A percentile compares a stretch with the other conserved stretches of the same genome.
Conservation (phyloP, 2,113 vertebrate genomes). For the Aptenodytes forsteri region DNA sequence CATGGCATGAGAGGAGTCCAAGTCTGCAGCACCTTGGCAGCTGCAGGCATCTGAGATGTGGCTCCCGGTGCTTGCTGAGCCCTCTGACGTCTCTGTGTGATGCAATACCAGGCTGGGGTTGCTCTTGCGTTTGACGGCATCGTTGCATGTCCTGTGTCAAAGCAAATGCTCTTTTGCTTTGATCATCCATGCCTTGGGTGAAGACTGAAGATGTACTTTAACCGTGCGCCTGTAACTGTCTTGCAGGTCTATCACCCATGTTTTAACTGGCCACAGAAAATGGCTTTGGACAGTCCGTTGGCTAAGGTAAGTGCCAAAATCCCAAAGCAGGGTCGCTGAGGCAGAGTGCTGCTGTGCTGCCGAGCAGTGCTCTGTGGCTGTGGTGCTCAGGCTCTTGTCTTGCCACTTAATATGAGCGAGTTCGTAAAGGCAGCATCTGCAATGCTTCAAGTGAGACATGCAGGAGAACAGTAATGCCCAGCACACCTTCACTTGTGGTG, state of each 20-base stretch:
- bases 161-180: neutral
- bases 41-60: neutral
- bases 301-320: neutral
- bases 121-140: neutral
- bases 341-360: neutral
- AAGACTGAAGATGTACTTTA: neutral
- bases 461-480: neutral
- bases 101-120: neutral
- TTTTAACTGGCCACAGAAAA: neutral
- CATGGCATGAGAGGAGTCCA: neutral
- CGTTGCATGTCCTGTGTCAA: neutral
- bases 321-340: neutral
- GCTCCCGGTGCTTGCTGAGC: neutral
- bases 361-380: rapidly evolving
- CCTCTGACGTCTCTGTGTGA: neutral
- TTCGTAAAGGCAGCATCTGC: neutral
- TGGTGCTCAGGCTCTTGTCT: rapidly evolving
- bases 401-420: rapidly evolving
- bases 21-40: neutral
- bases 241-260: no score
- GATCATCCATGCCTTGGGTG: neutral
- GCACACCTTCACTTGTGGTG: neutral
- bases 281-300: neutral
- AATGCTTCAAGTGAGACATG: rapidly evolving
- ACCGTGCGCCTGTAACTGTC: neutral